Evolutionary conservation across 2,888 invertebrate genomes (phyloP).

Genomic region (Hermaeophaga mercurialis): DNA sequence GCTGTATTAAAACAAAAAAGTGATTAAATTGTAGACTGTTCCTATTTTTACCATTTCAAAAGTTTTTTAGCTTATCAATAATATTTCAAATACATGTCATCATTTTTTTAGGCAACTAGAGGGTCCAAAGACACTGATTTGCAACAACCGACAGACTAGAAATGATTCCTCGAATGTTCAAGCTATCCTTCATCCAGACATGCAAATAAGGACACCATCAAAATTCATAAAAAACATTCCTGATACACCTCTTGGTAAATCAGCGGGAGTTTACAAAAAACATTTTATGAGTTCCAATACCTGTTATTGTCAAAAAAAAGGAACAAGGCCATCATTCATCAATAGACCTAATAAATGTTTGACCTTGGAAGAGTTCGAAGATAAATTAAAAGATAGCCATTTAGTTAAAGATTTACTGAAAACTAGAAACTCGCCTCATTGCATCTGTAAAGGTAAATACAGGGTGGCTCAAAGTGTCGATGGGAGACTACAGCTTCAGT

Average conservation of each 20-base stretch:
- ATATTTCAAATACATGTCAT: too few relatives aligned
- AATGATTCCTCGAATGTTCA: slow-evolving; percentile 40
- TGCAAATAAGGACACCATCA: slow-evolving; percentile 10
- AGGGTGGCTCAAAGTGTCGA: too few relatives aligned
- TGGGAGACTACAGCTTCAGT: too few relatives aligned
- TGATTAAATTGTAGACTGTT: too few relatives aligned
- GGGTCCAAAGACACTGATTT: slow-evolving; percentile 15
- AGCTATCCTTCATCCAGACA: slow-evolving; percentile 36
- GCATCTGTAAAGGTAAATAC: slow-evolving; percentile 33
- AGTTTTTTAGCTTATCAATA: too few relatives aligned
- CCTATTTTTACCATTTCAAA: too few relatives aligned
- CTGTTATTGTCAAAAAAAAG: slow-evolving; percentile 38
- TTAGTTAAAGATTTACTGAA: slow-evolving; percentile 10
- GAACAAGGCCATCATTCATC: slow-evolving; percentile 33
- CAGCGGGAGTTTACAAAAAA: slow-evolving; percentile 22
- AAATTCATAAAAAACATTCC: slow-evolving; percentile 10
- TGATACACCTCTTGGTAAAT: neutral
- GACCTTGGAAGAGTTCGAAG: slow-evolving; percentile 15
- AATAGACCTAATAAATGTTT: slow-evolving; percentile 35
- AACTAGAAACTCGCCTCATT: slow-evolving; percentile 26
- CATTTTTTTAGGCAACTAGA: slow-evolving; percentile 21
- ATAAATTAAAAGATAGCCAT: slow-evolving; percentile 13
- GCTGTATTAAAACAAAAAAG: too few relatives aligned
- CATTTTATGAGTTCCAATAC: slow-evolving; percentile 32
- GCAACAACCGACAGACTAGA: slow-evolving; percentile 34